Conservation (phyloP, 2,797 vertebrate genomes). For the Peromyscus eremicus region DNA sequence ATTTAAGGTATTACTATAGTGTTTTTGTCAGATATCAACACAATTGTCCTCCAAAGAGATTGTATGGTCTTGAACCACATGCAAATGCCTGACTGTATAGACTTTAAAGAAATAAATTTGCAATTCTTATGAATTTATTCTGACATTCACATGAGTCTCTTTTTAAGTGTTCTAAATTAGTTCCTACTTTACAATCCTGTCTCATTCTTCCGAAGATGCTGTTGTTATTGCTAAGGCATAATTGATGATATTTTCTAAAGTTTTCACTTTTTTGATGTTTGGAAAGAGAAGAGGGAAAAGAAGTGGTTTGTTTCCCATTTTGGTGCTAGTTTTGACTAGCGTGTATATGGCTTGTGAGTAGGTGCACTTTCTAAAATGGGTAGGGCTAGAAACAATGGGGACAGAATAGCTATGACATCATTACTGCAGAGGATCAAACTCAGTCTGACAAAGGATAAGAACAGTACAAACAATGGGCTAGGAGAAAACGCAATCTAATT, state of each 20-base stretch:
- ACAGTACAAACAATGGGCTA: slow-evolving; percentile 61
- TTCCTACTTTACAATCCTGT: neutral
- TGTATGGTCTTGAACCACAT: neutral
- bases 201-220: slow-evolving; percentile 40
- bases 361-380: slow-evolving; percentile 54
- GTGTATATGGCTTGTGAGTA: slow-evolving; percentile 73
- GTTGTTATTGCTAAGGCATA: neutral
- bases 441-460: slow-evolving; percentile 62
- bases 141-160: slow-evolving; percentile 26
- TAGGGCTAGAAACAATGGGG: neutral
- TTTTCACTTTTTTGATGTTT: slow-evolving; percentile 25
- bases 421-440: slow-evolving; percentile 41
- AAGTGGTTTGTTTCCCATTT: slow-evolving; percentile 58
- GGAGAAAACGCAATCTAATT: neutral
- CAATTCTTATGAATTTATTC: slow-evolving; percentile 46
- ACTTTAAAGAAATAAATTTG: slow-evolving; percentile 34
- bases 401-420: slow-evolving; percentile 66
- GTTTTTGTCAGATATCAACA: neutral
- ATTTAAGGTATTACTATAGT: slow-evolving; percentile 29
- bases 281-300: slow-evolving; percentile 5
- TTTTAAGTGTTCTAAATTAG: slow-evolving; percentile 33
- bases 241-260: slow-evolving; percentile 49
- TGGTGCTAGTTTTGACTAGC: slow-evolving; percentile 78
- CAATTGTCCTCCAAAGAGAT: neutral
- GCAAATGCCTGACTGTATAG: neutral